These are phyloP conservation scores for Sminthopsis crassicaudata DNA, from an alignment of 2,113 vertebrate genomes.

Conservation along the genomic window DNA sequence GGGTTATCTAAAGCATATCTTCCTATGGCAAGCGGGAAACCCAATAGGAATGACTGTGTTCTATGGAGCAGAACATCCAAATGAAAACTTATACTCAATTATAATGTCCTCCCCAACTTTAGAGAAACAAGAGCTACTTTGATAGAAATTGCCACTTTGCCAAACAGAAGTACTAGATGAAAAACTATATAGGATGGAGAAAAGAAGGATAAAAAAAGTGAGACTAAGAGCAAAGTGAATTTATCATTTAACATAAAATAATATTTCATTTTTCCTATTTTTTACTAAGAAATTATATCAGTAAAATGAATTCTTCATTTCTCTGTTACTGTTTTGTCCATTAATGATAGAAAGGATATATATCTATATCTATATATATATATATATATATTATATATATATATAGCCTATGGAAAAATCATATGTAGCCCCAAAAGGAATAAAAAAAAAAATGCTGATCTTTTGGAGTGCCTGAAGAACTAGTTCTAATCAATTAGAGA, in stretches of 20 bases:
- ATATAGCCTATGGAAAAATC: neutral
- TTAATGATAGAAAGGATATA: neutral
- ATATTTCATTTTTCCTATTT: neutral
- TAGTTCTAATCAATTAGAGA: neutral
- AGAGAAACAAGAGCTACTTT: too few relatives aligned
- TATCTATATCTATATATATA: too few relatives aligned
- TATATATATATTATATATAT: too few relatives aligned
- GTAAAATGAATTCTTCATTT: neutral
- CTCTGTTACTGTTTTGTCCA: neutral
- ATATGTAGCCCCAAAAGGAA: neutral
- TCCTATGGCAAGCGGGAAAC: neutral
- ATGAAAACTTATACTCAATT: neutral
- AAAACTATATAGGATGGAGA: neutral
- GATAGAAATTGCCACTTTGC: too few relatives aligned
- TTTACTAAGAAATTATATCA: neutral
- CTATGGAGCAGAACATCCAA: neutral
- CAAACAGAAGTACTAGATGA: too few relatives aligned
- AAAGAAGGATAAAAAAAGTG: neutral
- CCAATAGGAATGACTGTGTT: neutral
- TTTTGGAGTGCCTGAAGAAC: neutral
- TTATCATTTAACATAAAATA: neutral
- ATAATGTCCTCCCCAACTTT: too few relatives aligned
- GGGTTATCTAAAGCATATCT: neutral
- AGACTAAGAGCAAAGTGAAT: neutral
- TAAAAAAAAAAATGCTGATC: neutral